Percentiles rank a stretch among this genome's conserved stretches.
Conservation (phyloP, 2,797 vertebrate species). For the Paratrypauchen microcephalus region DNA sequence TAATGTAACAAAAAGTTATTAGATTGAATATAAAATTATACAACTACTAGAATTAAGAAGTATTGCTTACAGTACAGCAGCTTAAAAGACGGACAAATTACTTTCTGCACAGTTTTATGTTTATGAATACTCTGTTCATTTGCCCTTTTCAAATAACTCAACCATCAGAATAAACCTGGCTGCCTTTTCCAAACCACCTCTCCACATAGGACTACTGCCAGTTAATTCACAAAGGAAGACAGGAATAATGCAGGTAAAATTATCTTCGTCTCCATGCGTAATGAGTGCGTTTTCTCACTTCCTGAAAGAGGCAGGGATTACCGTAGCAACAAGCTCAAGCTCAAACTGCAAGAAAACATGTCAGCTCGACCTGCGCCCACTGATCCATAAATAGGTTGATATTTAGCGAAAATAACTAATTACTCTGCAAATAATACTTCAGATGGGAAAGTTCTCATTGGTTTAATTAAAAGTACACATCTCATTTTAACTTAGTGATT, state of each 20-base stretch:
- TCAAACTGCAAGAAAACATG: background rate
- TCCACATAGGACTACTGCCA: conserved; percentile 15
- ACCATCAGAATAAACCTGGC: conserved; percentile 37
- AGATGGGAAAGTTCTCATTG: background rate
- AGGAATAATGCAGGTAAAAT: conserved; percentile 18
- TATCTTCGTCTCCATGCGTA: conserved; percentile 7
- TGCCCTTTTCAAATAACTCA: conserved; percentile 24
- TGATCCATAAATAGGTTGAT: background rate
- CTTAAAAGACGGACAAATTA: background rate
- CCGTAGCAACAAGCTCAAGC: conserved; percentile 17
- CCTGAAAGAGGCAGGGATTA: conserved; percentile 12
- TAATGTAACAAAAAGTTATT: background rate
- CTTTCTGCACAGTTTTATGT: conserved; percentile 34
- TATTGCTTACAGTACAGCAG: background rate
- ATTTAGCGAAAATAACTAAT: background rate
- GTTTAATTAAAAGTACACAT: background rate
- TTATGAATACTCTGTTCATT: conserved; percentile 29
- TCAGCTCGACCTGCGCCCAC: background rate
- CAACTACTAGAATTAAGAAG: background rate
- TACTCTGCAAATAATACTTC: background rate
- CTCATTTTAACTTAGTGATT: background rate
- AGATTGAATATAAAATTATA: background rate
- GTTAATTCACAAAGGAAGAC: conserved; percentile 41
- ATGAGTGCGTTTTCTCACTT: conserved; percentile 15
- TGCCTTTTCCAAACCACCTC: background rate